Conservation (phyloP, 2,113 vertebrate species). For the Urocitellus parryii region DNA sequence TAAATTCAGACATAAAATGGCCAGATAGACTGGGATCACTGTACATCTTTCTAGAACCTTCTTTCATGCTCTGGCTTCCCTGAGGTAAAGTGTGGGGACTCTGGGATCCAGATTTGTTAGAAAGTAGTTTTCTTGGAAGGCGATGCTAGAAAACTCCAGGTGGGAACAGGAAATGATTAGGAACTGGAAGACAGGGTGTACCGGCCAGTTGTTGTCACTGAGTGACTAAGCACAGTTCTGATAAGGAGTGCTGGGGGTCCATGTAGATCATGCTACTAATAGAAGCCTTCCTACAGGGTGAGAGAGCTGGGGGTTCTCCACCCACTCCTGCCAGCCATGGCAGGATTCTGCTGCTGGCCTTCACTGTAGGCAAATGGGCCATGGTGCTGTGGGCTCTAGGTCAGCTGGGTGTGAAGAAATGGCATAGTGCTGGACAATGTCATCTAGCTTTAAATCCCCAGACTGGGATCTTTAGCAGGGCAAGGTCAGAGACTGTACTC, state of each 20-base stretch:
- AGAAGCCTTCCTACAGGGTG: fast-evolving
- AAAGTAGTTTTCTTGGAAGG: not conserved
- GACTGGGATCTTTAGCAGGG: too few species aligned
- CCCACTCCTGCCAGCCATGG: too few species aligned
- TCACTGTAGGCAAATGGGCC: not conserved
- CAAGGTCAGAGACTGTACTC: too few species aligned
- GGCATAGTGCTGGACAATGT: too few species aligned
- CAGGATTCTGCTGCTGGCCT: not conserved
- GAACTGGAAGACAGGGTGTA: fast-evolving
- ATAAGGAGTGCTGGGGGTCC: fast-evolving
- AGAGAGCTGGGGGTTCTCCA: not conserved
- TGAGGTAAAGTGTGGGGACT: not conserved
- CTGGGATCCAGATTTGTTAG: not conserved
- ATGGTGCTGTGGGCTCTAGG: too few species aligned
- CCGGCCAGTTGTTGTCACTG: fast-evolving
- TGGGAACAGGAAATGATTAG: fast-evolving
- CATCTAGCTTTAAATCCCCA: too few species aligned
- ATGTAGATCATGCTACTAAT: fast-evolving
- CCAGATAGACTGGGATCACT: fast-evolving
- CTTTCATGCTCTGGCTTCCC: not conserved
- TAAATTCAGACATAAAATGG: not conserved
- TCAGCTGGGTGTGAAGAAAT: too few species aligned
- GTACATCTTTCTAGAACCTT: not conserved
- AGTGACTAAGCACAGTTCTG: too few species aligned
- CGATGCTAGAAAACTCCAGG: not conserved